Conservation (phyloP, 1,140 invertebrate genomes). For the Holotrichia oblita region DNA sequence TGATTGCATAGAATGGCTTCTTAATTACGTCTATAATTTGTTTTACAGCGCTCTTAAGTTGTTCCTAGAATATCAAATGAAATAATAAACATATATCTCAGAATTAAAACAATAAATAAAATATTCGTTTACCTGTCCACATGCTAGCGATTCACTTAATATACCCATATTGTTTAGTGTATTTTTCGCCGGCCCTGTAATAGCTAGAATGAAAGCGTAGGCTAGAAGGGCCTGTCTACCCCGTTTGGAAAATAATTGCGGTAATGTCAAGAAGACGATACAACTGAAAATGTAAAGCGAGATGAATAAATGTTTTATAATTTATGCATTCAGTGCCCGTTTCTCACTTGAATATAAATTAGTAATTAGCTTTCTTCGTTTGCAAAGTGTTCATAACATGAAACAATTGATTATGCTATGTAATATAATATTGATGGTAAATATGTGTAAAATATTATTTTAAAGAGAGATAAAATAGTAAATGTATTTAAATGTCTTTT, state of each 20-base stretch:
- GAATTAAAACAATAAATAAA: background rate
- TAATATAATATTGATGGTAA: too few relatives aligned
- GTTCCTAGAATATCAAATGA: constrained; percentile 64
- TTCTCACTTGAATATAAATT: constrained; percentile 31
- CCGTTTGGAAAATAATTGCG: constrained; percentile 80
- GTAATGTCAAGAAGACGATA: constrained; percentile 74
- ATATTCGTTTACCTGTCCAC: constrained; percentile 72
- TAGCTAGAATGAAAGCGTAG: constrained; percentile 79
- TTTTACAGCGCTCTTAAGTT: constrained; percentile 70
- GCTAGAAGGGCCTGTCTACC: constrained; percentile 82
- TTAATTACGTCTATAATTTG: constrained; percentile 71
- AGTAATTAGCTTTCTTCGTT: background rate
- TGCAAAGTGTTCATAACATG: constrained; percentile 18
- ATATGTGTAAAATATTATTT: too few relatives aligned
- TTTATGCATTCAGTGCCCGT: background rate
- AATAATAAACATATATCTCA: background rate
- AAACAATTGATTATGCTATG: background rate
- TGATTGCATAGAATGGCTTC: constrained; percentile 72
- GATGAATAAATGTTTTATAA: constrained; percentile 13
- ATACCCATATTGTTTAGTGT: constrained; percentile 79
- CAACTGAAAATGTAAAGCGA: constrained; percentile 63
- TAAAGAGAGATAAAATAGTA: too few relatives aligned
- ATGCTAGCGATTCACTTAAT: constrained; percentile 77
- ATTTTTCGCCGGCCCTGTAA: constrained; percentile 82
- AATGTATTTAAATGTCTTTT: too few relatives aligned